A percentile compares a stretch with the other conserved stretches of the same genome.
Conservation (phyloP, 2,888 invertebrate genomes). For the Tenthredo scrophulariae region DNA sequence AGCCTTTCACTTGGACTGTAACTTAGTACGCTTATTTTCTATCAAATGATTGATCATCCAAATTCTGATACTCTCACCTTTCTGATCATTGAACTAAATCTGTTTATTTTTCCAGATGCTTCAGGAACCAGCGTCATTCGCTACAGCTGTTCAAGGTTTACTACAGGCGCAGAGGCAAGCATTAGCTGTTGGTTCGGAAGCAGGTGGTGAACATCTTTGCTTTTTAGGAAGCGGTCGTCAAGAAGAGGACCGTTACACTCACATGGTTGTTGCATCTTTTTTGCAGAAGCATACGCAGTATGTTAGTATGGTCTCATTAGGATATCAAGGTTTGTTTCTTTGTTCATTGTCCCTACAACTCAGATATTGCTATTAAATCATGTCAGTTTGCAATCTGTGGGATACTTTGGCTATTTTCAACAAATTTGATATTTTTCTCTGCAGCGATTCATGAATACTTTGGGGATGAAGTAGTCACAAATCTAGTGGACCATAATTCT, state of each 20-base stretch:
- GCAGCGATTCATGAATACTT: slow-evolving; percentile 91
- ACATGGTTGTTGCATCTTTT: slow-evolving; percentile 99
- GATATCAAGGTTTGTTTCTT: slow-evolving; percentile 83
- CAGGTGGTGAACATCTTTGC: slow-evolving; percentile 93
- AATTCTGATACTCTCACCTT: not conserved
- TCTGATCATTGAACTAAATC: not conserved
- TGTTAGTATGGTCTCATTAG: slow-evolving; percentile 95
- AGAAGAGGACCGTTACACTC: slow-evolving; percentile 96
- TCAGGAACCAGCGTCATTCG: slow-evolving; percentile 96
- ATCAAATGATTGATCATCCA: not conserved
- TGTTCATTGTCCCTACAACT: not conserved
- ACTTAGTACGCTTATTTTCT: slow-evolving; percentile 81
- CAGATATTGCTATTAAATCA: not conserved
- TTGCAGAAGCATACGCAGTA: slow-evolving; percentile 95
- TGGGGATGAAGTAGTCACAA: slow-evolving; percentile 88
- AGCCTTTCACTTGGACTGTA: slow-evolving; percentile 98
- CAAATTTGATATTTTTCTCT: not conserved
- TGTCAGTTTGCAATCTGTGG: not conserved
- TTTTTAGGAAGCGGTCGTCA: slow-evolving; percentile 96
- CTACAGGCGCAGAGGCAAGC: slow-evolving; percentile 94
- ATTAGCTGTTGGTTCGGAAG: slow-evolving; percentile 91
- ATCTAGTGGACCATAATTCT: slow-evolving; percentile 91
- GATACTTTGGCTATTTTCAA: not conserved
- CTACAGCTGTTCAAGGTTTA: slow-evolving; percentile 95
- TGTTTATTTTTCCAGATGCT: slow-evolving; percentile 85